Conservation (phyloP, 37 sponge, comb jelly and placozoan species). For the Tethya wilhelma region DNA sequence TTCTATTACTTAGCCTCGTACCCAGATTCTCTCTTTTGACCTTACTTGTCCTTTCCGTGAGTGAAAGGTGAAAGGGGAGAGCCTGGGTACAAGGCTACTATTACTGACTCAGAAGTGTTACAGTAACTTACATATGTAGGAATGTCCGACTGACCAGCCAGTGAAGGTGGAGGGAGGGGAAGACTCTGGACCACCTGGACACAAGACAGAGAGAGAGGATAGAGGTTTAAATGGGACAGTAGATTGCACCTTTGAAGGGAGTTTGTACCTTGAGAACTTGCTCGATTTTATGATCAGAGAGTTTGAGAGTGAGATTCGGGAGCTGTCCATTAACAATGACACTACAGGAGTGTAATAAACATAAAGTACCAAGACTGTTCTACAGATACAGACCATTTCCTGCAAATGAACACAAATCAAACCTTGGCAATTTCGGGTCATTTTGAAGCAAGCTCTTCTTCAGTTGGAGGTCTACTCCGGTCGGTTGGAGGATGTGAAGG, state of each 20-base stretch:
- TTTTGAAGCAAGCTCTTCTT: conserved; percentile 80
- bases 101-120: too few relatives aligned
- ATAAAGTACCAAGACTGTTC: background rate
- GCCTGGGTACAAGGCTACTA: too few relatives aligned
- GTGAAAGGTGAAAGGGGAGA: too few relatives aligned
- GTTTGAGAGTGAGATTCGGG: conserved; percentile 38
- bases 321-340: conserved; percentile 50
- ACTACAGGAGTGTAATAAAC: conserved; percentile 14
- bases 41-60: too few relatives aligned
- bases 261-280: conserved; percentile 54
- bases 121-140: conserved; percentile 46
- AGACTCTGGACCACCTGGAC: conserved; percentile 62
- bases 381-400: background rate
- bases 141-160: conserved; percentile 17
- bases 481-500: conserved; percentile 60
- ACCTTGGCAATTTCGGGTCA: conserved; percentile 69
- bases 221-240: background rate
- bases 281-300: conserved; percentile 76
- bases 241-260: too few relatives aligned
- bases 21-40: too few relatives aligned
- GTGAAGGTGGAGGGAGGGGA: conserved; percentile 74
- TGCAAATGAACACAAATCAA: background rate
- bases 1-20: too few relatives aligned
- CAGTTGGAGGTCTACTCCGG: conserved; percentile 46
- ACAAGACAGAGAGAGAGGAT: background rate